These are phyloP conservation scores for Muscicapa adusta DNA, from an alignment of 2,113 vertebrate genomes.

Conservation along the genomic window DNA sequence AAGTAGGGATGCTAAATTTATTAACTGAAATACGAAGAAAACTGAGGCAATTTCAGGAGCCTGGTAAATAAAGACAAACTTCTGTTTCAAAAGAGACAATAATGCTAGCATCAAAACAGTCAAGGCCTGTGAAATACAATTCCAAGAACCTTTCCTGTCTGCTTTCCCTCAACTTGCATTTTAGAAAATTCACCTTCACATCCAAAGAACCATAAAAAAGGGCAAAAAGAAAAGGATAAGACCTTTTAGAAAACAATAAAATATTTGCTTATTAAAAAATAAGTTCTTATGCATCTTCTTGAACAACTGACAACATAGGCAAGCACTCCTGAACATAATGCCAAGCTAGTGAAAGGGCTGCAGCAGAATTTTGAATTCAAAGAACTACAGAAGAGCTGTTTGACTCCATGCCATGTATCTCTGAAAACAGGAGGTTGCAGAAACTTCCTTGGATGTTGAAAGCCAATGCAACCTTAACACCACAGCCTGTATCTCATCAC, in stretches of 20 bases:
- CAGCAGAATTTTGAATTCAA: background rate
- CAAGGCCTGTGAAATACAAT: background rate
- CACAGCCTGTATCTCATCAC: background rate
- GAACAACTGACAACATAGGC: background rate
- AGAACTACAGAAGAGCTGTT: background rate
- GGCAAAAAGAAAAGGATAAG: background rate
- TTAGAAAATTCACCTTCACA: background rate
- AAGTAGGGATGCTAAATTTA: background rate
- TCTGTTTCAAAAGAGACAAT: background rate
- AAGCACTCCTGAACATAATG: background rate
- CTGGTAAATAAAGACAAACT: background rate
- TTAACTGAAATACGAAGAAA: background rate
- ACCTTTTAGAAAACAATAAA: background rate
- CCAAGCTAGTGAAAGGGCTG: background rate
- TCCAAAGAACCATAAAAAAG: background rate
- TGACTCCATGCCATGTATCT: background rate
- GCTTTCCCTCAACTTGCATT: background rate
- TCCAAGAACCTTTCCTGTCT: background rate
- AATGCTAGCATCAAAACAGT: background rate
- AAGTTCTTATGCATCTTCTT: background rate
- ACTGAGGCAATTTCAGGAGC: background rate
- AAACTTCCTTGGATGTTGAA: background rate
- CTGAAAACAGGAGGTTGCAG: background rate
- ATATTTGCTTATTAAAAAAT: background rate
- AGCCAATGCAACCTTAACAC: background rate